Base-by-base conservation (phyloP, 2,888 invertebrate species). In the Eugnorisma glareosa region DNA sequence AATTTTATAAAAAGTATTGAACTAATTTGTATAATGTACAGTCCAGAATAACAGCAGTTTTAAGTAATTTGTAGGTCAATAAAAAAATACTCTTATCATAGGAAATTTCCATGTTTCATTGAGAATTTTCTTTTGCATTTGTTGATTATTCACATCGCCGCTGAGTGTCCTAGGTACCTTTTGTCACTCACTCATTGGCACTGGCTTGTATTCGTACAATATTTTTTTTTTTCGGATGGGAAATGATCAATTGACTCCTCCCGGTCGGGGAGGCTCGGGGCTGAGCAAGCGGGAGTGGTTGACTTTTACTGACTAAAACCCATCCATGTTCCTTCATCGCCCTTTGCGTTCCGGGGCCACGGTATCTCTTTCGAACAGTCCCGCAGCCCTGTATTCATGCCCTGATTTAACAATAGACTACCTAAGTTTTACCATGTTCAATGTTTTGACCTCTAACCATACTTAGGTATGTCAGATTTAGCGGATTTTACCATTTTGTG, bases 11-110 rank as follows among this genome's bases (percentile, higher is more conserved):
- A n/a, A 37, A 40, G 63, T 64, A 28, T 57, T 37, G 24, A 54
- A 37, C 21, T 45, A 59, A 45, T 76, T 68, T 77, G 2, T 68
- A 10, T 43, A 43, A 77, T 68, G 24, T 31, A 11, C 6, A 6
- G 4, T 37, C 4, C 37, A 59, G 21, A 59, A 8, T 6, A 57
- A 3, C 18, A 31, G 21, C 3, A 40, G 31, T 7, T 21, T 15
- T 15, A 24, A n/a, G n/a, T 40, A 18, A 66, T 43, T n/a, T 48
- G 40, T 15, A 37, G 31, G 37, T n/a, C 37, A 43, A 31, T 54
- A 48, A 28, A 48, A 72, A 21, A 31, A 21, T 10, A 28, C 28
- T 28, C n/a, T 57, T 28, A 28, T 15, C 15, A 28, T 28, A 15
- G 28, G 6, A 54, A 54, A 13, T 28, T 57, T n/a, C 28, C 28